Evolutionary conservation across 2,888 invertebrate species (phyloP).

Genomic region (Parasteatoda lunata): DNA sequence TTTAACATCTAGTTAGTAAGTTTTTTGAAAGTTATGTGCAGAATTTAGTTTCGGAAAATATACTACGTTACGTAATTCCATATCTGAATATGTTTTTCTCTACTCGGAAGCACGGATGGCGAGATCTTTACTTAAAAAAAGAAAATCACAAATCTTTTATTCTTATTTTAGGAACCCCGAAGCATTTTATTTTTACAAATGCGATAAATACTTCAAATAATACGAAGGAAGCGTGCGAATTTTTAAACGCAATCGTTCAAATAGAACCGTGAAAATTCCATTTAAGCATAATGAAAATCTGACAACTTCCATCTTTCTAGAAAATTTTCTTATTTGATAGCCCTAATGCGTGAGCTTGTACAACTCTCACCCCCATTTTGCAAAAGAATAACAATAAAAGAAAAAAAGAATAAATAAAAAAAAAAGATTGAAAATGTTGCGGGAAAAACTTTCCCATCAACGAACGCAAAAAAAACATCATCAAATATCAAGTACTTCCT

Average conservation of each 20-base stretch:
- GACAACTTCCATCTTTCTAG: not conserved
- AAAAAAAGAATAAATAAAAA: not conserved
- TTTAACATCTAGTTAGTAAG: too few relatives aligned
- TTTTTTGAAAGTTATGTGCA: too few relatives aligned
- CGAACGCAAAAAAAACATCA: conserved; percentile 40
- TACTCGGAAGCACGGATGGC: too few relatives aligned
- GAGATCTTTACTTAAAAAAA: too few relatives aligned
- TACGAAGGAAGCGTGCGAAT: not conserved
- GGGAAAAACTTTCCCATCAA: conserved; percentile 19
- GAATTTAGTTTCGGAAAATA: too few relatives aligned
- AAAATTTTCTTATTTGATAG: not conserved
- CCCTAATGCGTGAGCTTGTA: not conserved
- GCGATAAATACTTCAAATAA: not conserved
- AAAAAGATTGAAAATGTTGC: not conserved
- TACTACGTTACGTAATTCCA: too few relatives aligned
- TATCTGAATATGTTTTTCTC: too few relatives aligned
- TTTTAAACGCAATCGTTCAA: not conserved
- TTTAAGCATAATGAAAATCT: conserved; percentile 5
- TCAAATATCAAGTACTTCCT: conserved; percentile 57
- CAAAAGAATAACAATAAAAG: not conserved
- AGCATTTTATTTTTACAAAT: too few relatives aligned
- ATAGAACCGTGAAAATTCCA: not conserved
- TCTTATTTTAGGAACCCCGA: too few relatives aligned
- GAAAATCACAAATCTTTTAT: too few relatives aligned
- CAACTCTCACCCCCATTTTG: not conserved